Evolutionary conservation across 2,113 vertebrate genomes (phyloP).

Genomic region (Micronisus gabar): DNA sequence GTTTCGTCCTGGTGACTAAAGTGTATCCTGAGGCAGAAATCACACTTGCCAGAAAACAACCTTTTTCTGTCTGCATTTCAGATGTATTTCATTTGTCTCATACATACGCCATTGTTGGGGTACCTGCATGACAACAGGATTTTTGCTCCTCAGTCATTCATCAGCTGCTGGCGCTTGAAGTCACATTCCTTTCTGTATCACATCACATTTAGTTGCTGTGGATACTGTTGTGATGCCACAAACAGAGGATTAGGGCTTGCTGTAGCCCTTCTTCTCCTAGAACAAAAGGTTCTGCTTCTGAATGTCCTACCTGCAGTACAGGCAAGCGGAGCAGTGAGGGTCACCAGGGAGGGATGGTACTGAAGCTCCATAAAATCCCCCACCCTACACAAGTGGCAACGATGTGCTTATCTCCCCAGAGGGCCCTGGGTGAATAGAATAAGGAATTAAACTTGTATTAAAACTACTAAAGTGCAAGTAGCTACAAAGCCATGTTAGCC

Average conservation of each 20-base stretch:
- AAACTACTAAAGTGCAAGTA: background rate
- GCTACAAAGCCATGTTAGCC: background rate
- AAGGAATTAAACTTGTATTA: background rate
- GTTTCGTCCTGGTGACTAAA: background rate
- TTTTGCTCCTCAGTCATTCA: conserved; percentile 35
- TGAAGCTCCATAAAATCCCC: background rate
- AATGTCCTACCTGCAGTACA: background rate
- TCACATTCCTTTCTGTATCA: conserved; percentile 63
- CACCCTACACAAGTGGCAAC: background rate
- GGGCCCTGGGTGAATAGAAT: background rate
- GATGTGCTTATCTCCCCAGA: background rate
- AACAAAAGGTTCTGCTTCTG: conserved; percentile 38
- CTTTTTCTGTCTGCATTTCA: background rate
- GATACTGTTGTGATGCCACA: conserved; percentile 63
- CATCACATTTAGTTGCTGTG: conserved; percentile 54
- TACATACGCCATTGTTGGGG: background rate
- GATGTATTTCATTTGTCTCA: background rate
- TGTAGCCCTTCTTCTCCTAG: background rate
- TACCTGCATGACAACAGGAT: conserved; percentile 8
- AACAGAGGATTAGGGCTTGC: conserved; percentile 46
- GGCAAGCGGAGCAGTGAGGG: background rate
- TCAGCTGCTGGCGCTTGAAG: conserved; percentile 38
- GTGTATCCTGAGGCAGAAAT: background rate
- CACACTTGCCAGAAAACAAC: background rate
- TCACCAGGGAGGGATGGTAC: background rate